Evolutionary conservation across 2,888 invertebrate genomes (phyloP), one percentile per base, ranked within the genome.

Genomic region (Ophion costatus): DNA sequence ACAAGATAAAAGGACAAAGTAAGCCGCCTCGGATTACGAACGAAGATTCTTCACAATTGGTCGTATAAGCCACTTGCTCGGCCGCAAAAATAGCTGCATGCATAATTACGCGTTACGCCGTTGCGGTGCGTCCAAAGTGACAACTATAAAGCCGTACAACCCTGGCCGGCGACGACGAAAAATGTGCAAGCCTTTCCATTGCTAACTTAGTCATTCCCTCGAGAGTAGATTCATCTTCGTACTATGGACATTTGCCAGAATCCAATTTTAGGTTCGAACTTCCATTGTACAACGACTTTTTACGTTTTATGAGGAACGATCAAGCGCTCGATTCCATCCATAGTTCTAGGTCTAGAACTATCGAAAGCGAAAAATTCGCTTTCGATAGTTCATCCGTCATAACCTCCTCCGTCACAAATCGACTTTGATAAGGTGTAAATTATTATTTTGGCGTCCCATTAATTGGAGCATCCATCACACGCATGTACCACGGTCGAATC

Each of bases 1-100:
- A 73, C 81, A 70, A 83, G 82, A 85, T 80, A 79, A 83, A 79
- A 85, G 76, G 86, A 85, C 83, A 84, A 87, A 87, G 85, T 84
- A 66, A 79, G 73, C 85, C 80, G 82, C 70, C 77, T 78, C 70
- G 78, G 77, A 81, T 81, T 80, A 77, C 75, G 77, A 87, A 84
- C 76, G 76, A 85, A 79, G 85, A 81, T 82, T 87, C 76, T 75
- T 69, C 77, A 42, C 85, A 85, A 87, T 87, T 86, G 81, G 78
- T 79, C 77, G 75, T 82, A 66, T 56, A 76, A 76, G 42, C 75
- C 51, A 81, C 80, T 87, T 66, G 78, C 79, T 78, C 74, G 79
- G 17, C 76, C 38, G 74, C 75, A 67, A 64, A 77, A 69, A 80
- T 75, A 76, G 80, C 70, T 66, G 74, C 80, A 82, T 86, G 77